phyloP scores from a whole-genome alignment of 2,888 invertebrate species.

The Coelopa pilipes region DNA sequence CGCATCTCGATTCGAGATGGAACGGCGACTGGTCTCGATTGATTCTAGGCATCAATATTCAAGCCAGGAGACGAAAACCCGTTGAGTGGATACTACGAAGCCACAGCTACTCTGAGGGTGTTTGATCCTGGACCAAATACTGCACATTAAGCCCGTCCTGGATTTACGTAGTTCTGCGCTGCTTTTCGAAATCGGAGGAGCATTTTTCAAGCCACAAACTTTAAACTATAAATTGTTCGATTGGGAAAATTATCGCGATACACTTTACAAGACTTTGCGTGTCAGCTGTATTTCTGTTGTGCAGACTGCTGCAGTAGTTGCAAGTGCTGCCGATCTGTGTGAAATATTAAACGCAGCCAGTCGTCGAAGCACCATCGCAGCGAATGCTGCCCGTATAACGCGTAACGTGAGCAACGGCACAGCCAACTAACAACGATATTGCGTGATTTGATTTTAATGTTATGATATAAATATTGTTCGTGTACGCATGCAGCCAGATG shows the following conservation, averaged over 20 bases:
- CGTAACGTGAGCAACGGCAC: not conserved
- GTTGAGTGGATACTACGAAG: too few species aligned
- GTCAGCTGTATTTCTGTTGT: slow-evolving; percentile 16
- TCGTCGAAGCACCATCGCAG: not conserved
- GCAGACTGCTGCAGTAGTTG: not conserved
- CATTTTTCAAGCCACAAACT: too few species aligned
- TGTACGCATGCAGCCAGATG: slow-evolving; percentile 26
- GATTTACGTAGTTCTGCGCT: too few species aligned
- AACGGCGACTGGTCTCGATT: too few species aligned
- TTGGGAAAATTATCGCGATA: slow-evolving; percentile 28
- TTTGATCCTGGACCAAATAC: too few species aligned
- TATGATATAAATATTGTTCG: slow-evolving; percentile 41
- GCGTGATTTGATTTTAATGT: slow-evolving; percentile 48
- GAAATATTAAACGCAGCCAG: slow-evolving; percentile 16
- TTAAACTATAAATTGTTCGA: not conserved
- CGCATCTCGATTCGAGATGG: too few species aligned
- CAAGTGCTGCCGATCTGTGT: slow-evolving; percentile 17
- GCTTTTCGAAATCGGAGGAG: too few species aligned
- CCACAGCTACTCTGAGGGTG: too few species aligned
- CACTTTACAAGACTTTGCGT: slow-evolving; percentile 30
- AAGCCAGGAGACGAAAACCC: too few species aligned
- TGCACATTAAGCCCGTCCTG: too few species aligned
- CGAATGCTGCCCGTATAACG: too few species aligned
- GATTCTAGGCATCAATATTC: too few species aligned
- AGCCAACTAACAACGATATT: slow-evolving; percentile 39